Base-by-base conservation (phyloP, 2,888 invertebrate species). In the Habroteleia sp. region DNA sequence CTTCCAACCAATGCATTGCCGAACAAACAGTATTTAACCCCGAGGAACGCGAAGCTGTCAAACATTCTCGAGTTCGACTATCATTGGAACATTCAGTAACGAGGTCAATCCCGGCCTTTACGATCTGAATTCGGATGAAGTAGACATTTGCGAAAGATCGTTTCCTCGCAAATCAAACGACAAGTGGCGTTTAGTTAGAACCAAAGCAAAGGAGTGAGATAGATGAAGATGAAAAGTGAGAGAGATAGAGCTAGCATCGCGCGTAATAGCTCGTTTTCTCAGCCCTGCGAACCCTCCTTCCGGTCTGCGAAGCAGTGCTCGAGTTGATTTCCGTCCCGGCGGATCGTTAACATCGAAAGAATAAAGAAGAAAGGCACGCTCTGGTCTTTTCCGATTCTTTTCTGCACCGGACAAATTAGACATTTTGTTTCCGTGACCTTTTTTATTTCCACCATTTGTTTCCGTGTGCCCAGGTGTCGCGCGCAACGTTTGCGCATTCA, bases 241-340 rank as follows among this genome's bases (percentile, higher is more conserved):
- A 35, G 35, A 37, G 14, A 17, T 31, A 23, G 56, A 37, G 17
- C 14, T 16, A 29, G 13, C 20, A 37, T 39, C 25, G 41, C 65
- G 29, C 63, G 72, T 68, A 77, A 72, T 73, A 46, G 74, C 74
- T 74, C 62, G 71, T 77, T 77, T 77, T 77, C 74, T 77, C 74
- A 54, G 54, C 44, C 23, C 46, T 71, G 29, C 46, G 68, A 74
- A 54, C 69, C 75, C 65, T 63, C 71, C 46, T 71, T 75, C 71
- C 75, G 75, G 75, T 65, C 54, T 56, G 48, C 52, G 60, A 48
- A 37, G 58, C 20, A 37, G 56, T 33, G 63, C 72, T 73, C 69
- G 60, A 69, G 58, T 75, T 77, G 74, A 74, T 75, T 77, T 77
- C 77, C 77, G 77, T 60, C 69, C 48, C 39, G 56, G 56, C 44